Evolutionary conservation across 2,113 vertebrate genomes (phyloP), one percentile per base, ranked within the genome.

Genomic region (Dissostichus mawsoni): DNA sequence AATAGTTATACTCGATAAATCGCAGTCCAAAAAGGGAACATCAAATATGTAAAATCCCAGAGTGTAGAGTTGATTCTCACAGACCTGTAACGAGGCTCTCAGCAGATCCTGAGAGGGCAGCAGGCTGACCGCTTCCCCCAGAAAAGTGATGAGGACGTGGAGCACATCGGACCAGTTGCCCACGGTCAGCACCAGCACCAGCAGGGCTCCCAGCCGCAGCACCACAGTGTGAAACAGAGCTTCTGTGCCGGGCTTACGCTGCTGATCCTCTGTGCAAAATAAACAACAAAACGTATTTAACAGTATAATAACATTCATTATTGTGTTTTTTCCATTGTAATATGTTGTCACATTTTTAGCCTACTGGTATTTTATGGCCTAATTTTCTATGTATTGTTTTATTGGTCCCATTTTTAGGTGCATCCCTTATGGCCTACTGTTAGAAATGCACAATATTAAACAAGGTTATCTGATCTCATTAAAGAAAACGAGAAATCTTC

Each of bases 81-180:
- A 55, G 64, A 92, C 92, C 87, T 87, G 71, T 29, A 85, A 58
- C 59, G 92, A 94, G 1, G 88, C 80, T 18, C 93, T 69, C 45
- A 97, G 89, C 82, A 98, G 90, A 29, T 80, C 69, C 2, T 87
- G 68, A 0, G 93, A 90, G 0, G 64, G 66, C 0, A 91, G 51
- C 63, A 98, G 91, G 72, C 97, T 97, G 90, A 94, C 96, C 0
- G 95, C 61, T 88, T 98, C 97, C 0, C 96, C 97, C 69, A 95
- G 52, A 64, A 98, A 92, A 0, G 94, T 93, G 48, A 96, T 0
- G 0, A 97, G 20, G 74, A 97, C 1, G 0, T 96, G 94, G 29
- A 96, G 52, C 66, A 98, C 84, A 48, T 98, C 97, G 0, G 65
- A 78, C 96, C 96, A 97, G 7, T 87, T 56, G 8, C 97, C 97